phyloP scores from a whole-genome alignment of 2,113 vertebrate genomes.

The Alaudala cheleensis region DNA sequence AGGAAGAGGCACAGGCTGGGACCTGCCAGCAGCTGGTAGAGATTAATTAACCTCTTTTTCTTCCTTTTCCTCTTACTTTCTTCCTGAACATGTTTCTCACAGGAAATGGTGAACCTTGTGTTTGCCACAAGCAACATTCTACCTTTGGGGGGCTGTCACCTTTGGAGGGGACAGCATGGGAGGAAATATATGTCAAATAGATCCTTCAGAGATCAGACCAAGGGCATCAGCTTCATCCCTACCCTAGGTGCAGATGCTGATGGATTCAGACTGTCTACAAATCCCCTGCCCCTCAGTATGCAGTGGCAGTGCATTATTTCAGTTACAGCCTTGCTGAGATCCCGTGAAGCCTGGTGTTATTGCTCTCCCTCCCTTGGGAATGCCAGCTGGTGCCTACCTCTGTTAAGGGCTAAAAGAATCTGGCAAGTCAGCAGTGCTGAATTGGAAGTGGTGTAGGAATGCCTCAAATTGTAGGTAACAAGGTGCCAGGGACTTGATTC shows the following conservation, averaged over 20 bases:
- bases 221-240: not conserved
- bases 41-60: not conserved
- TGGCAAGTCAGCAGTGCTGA: too few relatives aligned
- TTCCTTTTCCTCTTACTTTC: not conserved
- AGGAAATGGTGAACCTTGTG: not conserved
- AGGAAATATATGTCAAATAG: not conserved
- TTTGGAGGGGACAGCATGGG: not conserved
- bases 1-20: not conserved
- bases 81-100: not conserved
- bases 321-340: not conserved
- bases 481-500: too few relatives aligned
- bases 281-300: not conserved
- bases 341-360: not conserved
- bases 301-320: not conserved
- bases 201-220: not conserved
- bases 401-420: too few relatives aligned
- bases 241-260: not conserved
- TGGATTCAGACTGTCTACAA: not conserved
- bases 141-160: not conserved
- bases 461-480: too few relatives aligned
- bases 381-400: too few relatives aligned
- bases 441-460: too few relatives aligned
- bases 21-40: not conserved
- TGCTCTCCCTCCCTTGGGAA: too few relatives aligned
- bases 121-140: not conserved